Evolutionary conservation across 2,113 vertebrate genomes (phyloP).

Genomic region (Urocolius indicus): DNA sequence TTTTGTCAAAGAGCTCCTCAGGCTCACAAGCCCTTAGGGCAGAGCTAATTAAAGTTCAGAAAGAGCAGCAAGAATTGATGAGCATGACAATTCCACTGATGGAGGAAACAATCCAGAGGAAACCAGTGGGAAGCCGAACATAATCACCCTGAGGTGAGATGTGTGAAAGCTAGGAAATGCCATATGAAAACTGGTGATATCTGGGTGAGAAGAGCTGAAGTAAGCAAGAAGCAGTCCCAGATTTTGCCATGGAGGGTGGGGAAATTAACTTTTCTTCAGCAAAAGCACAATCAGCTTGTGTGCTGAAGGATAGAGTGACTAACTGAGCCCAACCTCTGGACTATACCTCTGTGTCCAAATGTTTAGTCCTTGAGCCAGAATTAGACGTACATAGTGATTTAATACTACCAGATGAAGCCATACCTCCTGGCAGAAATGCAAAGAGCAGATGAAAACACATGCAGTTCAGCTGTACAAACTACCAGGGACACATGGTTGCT

Average conservation of each 20-base stretch:
- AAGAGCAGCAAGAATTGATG: not conserved
- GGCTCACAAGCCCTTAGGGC: conserved; percentile 2
- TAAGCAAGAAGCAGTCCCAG: not conserved
- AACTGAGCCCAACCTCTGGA: not conserved
- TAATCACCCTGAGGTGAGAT: not conserved
- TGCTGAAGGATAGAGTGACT: not conserved
- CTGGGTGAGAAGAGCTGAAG: not conserved
- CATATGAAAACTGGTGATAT: not conserved
- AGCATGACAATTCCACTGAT: conserved; percentile 12
- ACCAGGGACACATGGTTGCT: not conserved
- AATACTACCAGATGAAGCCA: not conserved
- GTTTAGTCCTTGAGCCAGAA: not conserved
- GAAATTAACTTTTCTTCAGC: not conserved
- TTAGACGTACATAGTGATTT: not conserved
- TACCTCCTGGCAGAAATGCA: not conserved
- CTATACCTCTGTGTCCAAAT: not conserved
- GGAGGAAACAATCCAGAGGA: not conserved
- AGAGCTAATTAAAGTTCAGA: conserved; percentile 47
- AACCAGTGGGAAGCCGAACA: not conserved
- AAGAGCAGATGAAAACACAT: not conserved
- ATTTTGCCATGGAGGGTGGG: not conserved
- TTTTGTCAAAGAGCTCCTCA: not conserved
- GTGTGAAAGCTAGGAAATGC: not conserved
- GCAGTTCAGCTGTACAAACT: not conserved
- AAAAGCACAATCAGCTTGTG: not conserved